phyloP scores from a whole-genome alignment of 2,888 invertebrate genomes.

The Empis livida region DNA sequence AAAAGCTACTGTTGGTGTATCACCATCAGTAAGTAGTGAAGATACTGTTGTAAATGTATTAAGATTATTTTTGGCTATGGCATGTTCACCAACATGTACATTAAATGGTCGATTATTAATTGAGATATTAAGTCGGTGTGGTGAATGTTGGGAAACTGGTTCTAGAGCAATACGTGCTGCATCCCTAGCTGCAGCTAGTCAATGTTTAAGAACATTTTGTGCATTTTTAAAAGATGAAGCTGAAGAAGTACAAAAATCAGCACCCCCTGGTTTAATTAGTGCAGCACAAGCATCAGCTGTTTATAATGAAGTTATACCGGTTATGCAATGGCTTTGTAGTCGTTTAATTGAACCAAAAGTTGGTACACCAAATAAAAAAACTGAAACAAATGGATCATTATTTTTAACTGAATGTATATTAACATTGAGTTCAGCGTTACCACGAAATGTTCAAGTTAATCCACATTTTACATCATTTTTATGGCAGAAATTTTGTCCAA shows the following conservation, averaged over 20 bases:
- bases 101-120: conserved; percentile 81
- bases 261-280: conserved; percentile 40
- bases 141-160: conserved; percentile 67
- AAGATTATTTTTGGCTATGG: conserved; percentile 71
- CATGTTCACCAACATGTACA: conserved; percentile 77
- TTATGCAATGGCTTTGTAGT: conserved; percentile 78
- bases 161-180: conserved; percentile 74
- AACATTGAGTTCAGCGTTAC: conserved; percentile 70
- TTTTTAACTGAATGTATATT: conserved; percentile 78
- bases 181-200: conserved; percentile 80
- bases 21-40: conserved; percentile 51
- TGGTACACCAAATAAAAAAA: conserved; percentile 32
- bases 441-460: conserved; percentile 70
- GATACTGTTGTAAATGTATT: conserved; percentile 68
- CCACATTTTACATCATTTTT: conserved; percentile 76
- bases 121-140: conserved; percentile 71
- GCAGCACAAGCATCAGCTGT: conserved; percentile 59
- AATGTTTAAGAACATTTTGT: conserved; percentile 75
- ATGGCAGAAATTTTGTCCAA: conserved; percentile 89
- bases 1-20: conserved; percentile 55
- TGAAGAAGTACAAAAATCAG: conserved; percentile 41
- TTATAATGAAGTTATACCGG: conserved; percentile 81
- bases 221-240: conserved; percentile 53
- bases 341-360: conserved; percentile 65
- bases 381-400: conserved; percentile 39